Evolutionary conservation across 2,797 vertebrate species (phyloP).

Genomic region (Phoxinus dragarum): DNA sequence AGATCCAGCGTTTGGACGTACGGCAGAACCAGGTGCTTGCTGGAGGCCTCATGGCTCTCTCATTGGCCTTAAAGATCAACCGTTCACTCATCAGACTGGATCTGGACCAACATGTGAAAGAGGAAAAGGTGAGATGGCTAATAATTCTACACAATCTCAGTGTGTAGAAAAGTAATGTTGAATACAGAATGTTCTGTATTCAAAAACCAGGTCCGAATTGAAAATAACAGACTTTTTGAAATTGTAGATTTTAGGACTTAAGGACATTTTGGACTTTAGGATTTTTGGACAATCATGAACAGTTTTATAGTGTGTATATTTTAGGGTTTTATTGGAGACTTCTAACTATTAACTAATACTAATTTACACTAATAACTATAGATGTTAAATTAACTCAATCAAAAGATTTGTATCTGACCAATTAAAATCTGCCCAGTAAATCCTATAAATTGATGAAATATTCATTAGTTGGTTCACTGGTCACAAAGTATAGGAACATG

Average conservation of each 20-base stretch:
- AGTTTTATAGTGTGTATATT: not conserved
- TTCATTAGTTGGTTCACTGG: not conserved
- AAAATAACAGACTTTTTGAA: not conserved
- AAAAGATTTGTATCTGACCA: not conserved
- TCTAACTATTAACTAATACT: not conserved
- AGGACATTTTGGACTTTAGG: too few species aligned
- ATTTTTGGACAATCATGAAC: not conserved
- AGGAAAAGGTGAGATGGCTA: constrained; percentile 70
- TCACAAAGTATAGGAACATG: not conserved
- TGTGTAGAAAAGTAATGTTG: not conserved
- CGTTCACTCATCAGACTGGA: constrained; percentile 70
- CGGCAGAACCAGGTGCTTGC: constrained; percentile 72
- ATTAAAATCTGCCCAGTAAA: not conserved
- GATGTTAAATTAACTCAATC: not conserved
- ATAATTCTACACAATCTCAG: not conserved
- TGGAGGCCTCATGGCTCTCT: constrained; percentile 80
- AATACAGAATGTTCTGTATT: not conserved
- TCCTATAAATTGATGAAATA: not conserved
- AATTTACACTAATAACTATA: not conserved
- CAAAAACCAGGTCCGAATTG: not conserved
- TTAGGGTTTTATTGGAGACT: not conserved
- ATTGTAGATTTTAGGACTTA: not conserved
- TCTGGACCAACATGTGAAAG: constrained; percentile 65
- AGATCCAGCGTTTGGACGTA: constrained; percentile 73
- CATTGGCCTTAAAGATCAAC: constrained; percentile 79